These are phyloP conservation scores for Malurus splendens DNA, from an alignment of 2,797 vertebrate species.

Conservation along the genomic window DNA sequence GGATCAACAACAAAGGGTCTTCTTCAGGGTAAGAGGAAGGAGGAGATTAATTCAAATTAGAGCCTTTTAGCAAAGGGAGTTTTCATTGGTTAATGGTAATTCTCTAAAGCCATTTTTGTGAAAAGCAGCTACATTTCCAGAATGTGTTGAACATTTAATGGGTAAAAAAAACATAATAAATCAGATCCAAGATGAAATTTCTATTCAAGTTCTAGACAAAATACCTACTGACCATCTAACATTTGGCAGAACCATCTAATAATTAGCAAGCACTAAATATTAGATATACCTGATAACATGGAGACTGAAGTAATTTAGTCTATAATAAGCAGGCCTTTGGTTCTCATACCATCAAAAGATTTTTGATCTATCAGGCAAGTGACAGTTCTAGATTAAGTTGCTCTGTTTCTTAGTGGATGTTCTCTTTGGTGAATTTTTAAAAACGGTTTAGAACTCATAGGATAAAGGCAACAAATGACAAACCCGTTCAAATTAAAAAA, in stretches of 20 bases:
- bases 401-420: background rate
- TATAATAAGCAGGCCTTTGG: background rate
- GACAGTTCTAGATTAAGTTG: background rate
- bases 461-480: background rate
- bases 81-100: background rate
- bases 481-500: background rate
- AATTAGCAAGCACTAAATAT: background rate
- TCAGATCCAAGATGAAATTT: background rate
- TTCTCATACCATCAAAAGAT: background rate
- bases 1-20: background rate
- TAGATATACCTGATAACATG: background rate
- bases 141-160: background rate
- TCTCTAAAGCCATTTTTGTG: background rate
- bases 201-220: background rate
- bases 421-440: background rate
- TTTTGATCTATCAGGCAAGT: background rate
- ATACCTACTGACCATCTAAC: background rate
- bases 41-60: background rate
- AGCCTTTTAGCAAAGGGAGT: background rate
- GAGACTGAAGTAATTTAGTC: background rate
- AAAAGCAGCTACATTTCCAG: background rate
- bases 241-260: background rate
- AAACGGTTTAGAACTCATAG: background rate
- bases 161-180: background rate
- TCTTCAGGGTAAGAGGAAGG: background rate